phyloP scores from a whole-genome alignment of 2,113 vertebrate species.

The Ploceus nigricollis region DNA sequence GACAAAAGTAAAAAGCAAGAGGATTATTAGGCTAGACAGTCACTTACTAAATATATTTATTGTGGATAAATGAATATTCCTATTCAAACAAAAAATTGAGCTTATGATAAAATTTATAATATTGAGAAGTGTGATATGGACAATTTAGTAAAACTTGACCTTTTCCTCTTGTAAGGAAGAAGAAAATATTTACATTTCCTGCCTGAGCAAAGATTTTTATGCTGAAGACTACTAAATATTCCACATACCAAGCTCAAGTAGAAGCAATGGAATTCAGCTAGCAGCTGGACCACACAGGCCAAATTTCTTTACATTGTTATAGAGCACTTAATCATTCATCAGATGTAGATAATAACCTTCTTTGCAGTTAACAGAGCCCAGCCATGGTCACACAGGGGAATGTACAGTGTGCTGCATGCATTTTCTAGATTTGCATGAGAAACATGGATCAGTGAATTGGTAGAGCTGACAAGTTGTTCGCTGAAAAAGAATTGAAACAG shows the following conservation, averaged over 20 bases:
- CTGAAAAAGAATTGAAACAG: background rate
- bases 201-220: background rate
- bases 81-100: conserved; percentile 45
- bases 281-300: background rate
- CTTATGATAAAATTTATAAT: conserved; percentile 57
- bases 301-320: background rate
- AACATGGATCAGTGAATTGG: background rate
- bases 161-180: background rate
- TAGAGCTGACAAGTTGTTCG: background rate
- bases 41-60: conserved; percentile 65
- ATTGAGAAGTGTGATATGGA: conserved; percentile 2
- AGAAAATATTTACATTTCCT: conserved; percentile 34
- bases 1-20: conserved; percentile 59
- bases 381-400: background rate
- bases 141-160: conserved; percentile 3
- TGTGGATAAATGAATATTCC: conserved; percentile 39
- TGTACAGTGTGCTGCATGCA: background rate
- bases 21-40: conserved; percentile 56
- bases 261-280: background rate
- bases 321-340: background rate
- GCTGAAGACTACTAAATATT: conserved; percentile 12
- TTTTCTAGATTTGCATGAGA: background rate
- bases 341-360: background rate
- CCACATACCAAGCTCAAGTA: background rate
- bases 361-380: background rate